Base-by-base conservation (phyloP, 1,140 invertebrate species). In the Bombus cullumanus region DNA sequence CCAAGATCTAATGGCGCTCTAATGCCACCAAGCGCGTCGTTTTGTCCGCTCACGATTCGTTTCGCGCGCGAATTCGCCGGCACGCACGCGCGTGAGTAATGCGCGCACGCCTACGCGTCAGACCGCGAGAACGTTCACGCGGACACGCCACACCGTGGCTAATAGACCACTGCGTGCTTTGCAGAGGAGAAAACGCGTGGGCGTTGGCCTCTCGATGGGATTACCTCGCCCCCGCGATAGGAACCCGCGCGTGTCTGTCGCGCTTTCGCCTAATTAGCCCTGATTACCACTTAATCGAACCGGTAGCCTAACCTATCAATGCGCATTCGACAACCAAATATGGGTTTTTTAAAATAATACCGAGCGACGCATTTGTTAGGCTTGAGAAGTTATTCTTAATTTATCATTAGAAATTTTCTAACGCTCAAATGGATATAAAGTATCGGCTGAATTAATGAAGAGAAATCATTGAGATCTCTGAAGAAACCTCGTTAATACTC, bases 31-130 rank as follows among this genome's bases (percentile, higher is more conserved):
- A 47, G 41, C 43, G 22, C 43, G 43, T 28, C 64, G 34, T 41
- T 64, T 43, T 15, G 76, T 18, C 41, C 41, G 77, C 8, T 59
- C 31, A 22, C 81, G 57, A 83, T 83, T 68, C 62, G 73, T 10
- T 39, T 81, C 81, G 81, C 86, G 86, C 86, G 62, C 62, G 77
- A 82, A 86, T 83, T 85, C 86, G 82, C 74, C 74, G 73, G 87
- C 80, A 84, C 83, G 85, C 88, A 88, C 80, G 89, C 85, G 79
- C 85, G 90, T 90, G 89, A 88, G 85, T 90, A 89, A 90, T 90
- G 89, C 81, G 78, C 83, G 57, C 71, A 80, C 89, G 82, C 89
- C 90, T 72, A 91, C 83, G 84, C 87, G 76, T 47, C 57, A 31
- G 9, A 25, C n/a, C 72, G 41, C 75, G 47, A 53, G 47, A 53